Base-by-base conservation (phyloP, 2,113 vertebrate genomes). In the Scalopus aquaticus region DNA sequence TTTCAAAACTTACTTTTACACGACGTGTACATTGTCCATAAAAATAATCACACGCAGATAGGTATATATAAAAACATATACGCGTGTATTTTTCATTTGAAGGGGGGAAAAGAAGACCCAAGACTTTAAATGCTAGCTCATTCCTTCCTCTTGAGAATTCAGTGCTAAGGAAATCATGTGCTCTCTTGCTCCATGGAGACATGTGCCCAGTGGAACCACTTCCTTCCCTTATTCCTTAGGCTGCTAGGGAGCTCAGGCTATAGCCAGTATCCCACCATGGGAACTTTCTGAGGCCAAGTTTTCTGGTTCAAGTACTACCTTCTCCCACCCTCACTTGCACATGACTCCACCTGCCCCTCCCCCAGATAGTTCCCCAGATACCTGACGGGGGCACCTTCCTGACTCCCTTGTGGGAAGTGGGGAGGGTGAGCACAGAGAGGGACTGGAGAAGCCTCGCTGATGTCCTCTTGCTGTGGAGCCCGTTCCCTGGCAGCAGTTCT, bases 271-370 rank as follows among this genome's bases (percentile, higher is more conserved):
- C 26, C 39, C 49, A 30, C 0, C 4, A 7, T 8, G 22, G 19
- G 56, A 56, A 20, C 6, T 46, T 30, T 20, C 7, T 35, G 1
- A 88, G 65, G 73, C 37, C 56, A 35, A 69, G 56, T 30, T 64
- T 82, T 65, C 44, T 67, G 69, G 44, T 22, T 4, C 58, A 28
- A 37, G n/a, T 6, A 1, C 2, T 10, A 9, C 37, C 12, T 17
- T 22, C 17, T 10, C 30, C 15, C 8, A 2, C 9, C 11, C 22
- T 1, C 0, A 13, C 26, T n/a, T n/a, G n/a, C n/a, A n/a, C n/a
- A n/a, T n/a, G n/a, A n/a, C n/a, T 73, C 44, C 73, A 13, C 24
- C 5, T 60, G 26, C 10, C 64, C 35, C 16, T 78, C 74, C 49
- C n/a, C 44, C 19, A 13, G 79, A 72, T 39, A 9, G 28, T 39